Evolutionary conservation across 2,797 vertebrate species (phyloP).

Genomic region (Megaceryle alcyon): DNA sequence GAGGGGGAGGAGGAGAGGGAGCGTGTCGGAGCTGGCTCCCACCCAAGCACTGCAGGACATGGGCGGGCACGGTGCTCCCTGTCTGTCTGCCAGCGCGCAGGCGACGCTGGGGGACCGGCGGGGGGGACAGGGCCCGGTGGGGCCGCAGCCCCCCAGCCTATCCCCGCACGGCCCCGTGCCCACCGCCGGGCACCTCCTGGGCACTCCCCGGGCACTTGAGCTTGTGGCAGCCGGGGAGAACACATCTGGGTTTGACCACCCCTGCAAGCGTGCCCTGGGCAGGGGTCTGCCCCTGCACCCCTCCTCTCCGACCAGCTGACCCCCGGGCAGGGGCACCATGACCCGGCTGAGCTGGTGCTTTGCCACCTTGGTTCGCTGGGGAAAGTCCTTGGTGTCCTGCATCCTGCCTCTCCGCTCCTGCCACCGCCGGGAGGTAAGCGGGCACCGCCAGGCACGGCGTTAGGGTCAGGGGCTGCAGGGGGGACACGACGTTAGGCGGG

Average conservation of each 20-base stretch:
- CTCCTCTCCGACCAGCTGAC: background rate
- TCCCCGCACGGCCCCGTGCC: background rate
- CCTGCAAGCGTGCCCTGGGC: background rate
- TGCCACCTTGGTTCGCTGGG: conserved; percentile 86
- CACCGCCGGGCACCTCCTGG: background rate
- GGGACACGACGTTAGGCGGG: background rate
- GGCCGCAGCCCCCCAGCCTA: conserved; percentile 21
- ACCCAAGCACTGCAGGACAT: conserved; percentile 69
- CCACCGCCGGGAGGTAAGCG: conserved; percentile 86
- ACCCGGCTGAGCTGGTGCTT: conserved; percentile 89
- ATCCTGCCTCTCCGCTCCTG: conserved; percentile 84
- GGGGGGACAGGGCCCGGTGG: conserved; percentile 1
- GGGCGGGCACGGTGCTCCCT: conserved; percentile 67
- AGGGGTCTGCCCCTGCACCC: background rate
- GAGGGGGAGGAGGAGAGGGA: background rate
- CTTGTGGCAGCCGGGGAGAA: background rate
- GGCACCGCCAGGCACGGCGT: background rate
- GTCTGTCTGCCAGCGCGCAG: conserved; percentile 59
- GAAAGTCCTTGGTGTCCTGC: conserved; percentile 88
- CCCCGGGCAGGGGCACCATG: conserved; percentile 78
- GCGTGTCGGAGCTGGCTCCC: conserved; percentile 47
- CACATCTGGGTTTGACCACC: background rate
- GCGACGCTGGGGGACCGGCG: conserved; percentile 43
- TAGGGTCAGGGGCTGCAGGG: background rate
- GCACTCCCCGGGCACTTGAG: background rate